Evolutionary conservation across 1,140 invertebrate species (phyloP).

Genomic region (Ceratoteleas bidentatus): DNA sequence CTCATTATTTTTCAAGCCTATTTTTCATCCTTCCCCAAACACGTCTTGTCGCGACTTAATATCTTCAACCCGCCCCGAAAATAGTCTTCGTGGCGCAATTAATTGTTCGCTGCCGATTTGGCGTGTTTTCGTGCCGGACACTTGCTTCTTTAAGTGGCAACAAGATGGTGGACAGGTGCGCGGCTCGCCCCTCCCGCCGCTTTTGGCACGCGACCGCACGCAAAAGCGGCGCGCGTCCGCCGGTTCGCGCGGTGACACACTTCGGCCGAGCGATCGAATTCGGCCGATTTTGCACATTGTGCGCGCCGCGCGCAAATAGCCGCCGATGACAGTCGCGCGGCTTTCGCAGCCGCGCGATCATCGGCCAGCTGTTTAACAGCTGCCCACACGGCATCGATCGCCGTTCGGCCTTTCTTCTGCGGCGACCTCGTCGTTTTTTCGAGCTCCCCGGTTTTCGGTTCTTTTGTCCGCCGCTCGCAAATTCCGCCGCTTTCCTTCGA

Average conservation of each 20-base stretch:
- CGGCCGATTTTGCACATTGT: neutral
- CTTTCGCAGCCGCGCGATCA: conserved; percentile 7
- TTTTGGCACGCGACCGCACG: conserved; percentile 47
- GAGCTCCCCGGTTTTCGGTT: too few relatives aligned
- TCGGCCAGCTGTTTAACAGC: conserved; percentile 52
- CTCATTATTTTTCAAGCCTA: too few relatives aligned
- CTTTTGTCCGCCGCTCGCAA: too few relatives aligned
- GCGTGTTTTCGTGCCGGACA: conserved; percentile 6
- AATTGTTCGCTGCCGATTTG: conserved; percentile 27
- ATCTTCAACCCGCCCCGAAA: too few relatives aligned
- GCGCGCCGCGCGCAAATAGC: neutral
- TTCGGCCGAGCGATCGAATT: too few relatives aligned
- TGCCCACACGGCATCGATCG: too few relatives aligned
- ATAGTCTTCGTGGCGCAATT: too few relatives aligned
- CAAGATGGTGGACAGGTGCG: conserved; percentile 51
- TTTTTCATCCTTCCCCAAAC: too few relatives aligned
- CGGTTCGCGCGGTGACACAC: conserved; percentile 27
- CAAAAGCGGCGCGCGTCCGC: conserved; percentile 31
- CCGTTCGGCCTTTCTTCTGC: too few relatives aligned
- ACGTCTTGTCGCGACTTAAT: too few relatives aligned
- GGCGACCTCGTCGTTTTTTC: too few relatives aligned
- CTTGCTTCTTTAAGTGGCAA: conserved; percentile 32
- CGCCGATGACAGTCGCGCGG: conserved; percentile 21
- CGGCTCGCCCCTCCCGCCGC: neutral
- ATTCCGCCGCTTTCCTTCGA: too few relatives aligned